Evolutionary conservation across 2,888 invertebrate species (phyloP).

Genomic region (Tetrapedia diversipes): DNA sequence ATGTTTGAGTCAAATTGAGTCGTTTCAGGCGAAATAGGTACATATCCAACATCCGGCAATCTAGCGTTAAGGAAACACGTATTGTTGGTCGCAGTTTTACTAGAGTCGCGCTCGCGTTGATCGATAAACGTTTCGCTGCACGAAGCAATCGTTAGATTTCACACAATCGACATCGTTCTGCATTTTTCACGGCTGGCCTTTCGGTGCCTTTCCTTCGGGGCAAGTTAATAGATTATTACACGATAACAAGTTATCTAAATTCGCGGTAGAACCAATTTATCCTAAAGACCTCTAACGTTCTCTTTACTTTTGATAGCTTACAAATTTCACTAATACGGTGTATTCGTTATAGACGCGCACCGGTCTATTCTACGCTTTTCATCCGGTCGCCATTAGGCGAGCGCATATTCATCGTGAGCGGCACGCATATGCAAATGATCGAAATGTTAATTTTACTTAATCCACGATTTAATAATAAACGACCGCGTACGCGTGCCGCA

Average conservation of each 20-base stretch:
- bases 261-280: slow-evolving; percentile 58
- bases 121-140: slow-evolving; percentile 32
- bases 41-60: too few relatives aligned
- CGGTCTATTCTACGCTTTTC: slow-evolving; percentile 20
- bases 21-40: too few relatives aligned
- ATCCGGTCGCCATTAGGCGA: slow-evolving; percentile 3
- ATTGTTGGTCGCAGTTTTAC: slow-evolving; percentile 1
- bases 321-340: slow-evolving; percentile 49
- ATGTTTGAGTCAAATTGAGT: too few relatives aligned
- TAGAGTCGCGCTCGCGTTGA: slow-evolving; percentile 1
- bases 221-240: slow-evolving; percentile 39
- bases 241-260: slow-evolving; percentile 51
- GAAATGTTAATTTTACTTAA: not conserved
- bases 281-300: slow-evolving; percentile 46
- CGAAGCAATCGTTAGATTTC: slow-evolving; percentile 27
- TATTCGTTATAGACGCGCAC: slow-evolving; percentile 20
- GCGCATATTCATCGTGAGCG: not conserved
- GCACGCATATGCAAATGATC: not conserved
- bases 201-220: slow-evolving; percentile 5
- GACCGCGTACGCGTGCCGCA: too few relatives aligned
- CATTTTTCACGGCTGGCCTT: slow-evolving; percentile 18
- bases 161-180: slow-evolving; percentile 17
- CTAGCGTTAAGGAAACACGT: slow-evolving; percentile 13
- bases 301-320: slow-evolving; percentile 16
- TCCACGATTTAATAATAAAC: too few relatives aligned